phyloP scores from a whole-genome alignment of 2,113 vertebrate genomes.

The Myotis davidii region DNA sequence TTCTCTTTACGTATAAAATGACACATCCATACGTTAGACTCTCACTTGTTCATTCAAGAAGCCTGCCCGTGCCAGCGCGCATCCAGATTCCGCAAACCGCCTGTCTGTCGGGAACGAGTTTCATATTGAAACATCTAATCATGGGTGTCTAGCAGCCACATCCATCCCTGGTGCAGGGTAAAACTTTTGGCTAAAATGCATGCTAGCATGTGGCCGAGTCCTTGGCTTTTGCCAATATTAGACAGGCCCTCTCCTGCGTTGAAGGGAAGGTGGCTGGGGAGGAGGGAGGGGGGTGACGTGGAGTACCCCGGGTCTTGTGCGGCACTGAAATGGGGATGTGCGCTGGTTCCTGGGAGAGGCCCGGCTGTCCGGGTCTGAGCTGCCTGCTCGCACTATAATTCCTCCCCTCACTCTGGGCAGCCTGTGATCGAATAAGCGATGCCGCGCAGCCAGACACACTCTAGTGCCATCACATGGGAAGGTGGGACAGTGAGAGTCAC shows the following conservation, averaged over 20 bases:
- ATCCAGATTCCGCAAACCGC: neutral
- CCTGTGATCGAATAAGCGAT: slow-evolving; percentile 56
- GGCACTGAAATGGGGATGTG: slow-evolving; percentile 62
- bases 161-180: neutral
- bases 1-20: neutral
- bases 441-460: slow-evolving; percentile 35
- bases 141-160: neutral
- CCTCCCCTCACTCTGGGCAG: neutral
- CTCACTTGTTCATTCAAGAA: neutral
- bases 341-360: slow-evolving; percentile 62
- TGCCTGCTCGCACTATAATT: slow-evolving; percentile 28
- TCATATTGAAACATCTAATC: slow-evolving; percentile 22
- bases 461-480: slow-evolving; percentile 45
- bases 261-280: slow-evolving; percentile 22
- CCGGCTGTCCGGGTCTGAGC: slow-evolving; percentile 61
- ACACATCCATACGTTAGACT: neutral
- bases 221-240: neutral
- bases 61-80: neutral
- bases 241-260: neutral
- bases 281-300: slow-evolving; percentile 63
- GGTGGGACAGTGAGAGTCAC: slow-evolving; percentile 27
- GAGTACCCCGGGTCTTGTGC: neutral
- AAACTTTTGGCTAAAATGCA: neutral
- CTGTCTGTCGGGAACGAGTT: neutral
- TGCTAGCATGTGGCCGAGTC: neutral